Base-by-base conservation (phyloP, 2,797 vertebrate species). In the Masticophis lateralis region DNA sequence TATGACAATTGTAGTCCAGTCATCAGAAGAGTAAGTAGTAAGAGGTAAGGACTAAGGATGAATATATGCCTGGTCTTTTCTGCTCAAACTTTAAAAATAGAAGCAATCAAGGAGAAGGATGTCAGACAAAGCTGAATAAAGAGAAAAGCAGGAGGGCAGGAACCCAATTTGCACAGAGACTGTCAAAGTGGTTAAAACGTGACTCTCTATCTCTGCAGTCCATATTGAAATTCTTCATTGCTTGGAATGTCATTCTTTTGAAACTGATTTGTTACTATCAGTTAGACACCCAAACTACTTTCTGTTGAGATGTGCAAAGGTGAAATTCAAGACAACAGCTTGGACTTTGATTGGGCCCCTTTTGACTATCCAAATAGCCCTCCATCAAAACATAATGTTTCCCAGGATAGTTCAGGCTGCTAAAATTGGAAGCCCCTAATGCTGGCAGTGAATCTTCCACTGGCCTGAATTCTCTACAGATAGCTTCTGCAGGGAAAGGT, bases 361-460 rank as follows among this genome's bases (percentile, higher is more conserved):
- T 91, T 95, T 92, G 87, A 13, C 43, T 57, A 92, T 90, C 63
- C 60, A 92, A 96, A 96, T 95, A 93, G 95, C 89, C 94, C 87
- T 86, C 43, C 0, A 28, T 92, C 93, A 92, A 0, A 90, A 90
- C 79, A 94, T 74, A 91, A 47, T 32, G 66, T 7, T 87, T 87
- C 10, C 3, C 32, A 2, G 2, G 0, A 0, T 43, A 74, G 51
- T 3, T 69, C 32, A 83, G n/a, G n/a, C 1, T 51, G 1, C 57
- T 86, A 56, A 92, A 79, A 22, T 27, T 0, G 1, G 87, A 87
- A 83, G 86, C 56, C 86, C 92, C 53, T 94, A 88, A 95, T 47
- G 90, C 88, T 56, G 61, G 89, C 89, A n/a, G 56, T 0, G 28
- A 61, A 32, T 0, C 0, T 60, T 63, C 92, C 1, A 0, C 16